Evolutionary conservation across 2,888 invertebrate genomes (phyloP).

Genomic region (Cephus rjabovi): DNA sequence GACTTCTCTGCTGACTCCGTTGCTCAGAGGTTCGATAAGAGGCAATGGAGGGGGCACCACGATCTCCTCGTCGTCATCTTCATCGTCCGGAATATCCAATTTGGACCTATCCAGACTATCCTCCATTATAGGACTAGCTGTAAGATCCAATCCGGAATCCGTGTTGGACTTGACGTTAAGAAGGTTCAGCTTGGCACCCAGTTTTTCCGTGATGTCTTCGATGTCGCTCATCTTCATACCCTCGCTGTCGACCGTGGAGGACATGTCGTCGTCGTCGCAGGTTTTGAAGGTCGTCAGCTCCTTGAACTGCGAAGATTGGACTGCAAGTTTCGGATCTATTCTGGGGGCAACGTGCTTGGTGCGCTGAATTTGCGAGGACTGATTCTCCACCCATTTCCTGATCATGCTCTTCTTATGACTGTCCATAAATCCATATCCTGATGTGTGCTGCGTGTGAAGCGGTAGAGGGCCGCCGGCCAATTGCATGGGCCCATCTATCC

Average conservation of each 20-base stretch:
- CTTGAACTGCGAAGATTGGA: constrained; percentile 70
- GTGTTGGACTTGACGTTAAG: constrained; percentile 60
- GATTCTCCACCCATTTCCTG: constrained; percentile 92
- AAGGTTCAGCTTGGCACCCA: constrained; percentile 59
- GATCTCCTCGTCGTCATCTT: constrained; percentile 84
- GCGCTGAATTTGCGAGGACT: constrained; percentile 84
- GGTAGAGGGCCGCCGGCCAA: constrained; percentile 67
- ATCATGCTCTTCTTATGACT: constrained; percentile 94
- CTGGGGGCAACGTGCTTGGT: constrained; percentile 72
- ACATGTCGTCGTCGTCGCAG: constrained; percentile 69
- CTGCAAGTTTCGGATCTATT: constrained; percentile 61
- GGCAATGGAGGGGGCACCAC: constrained; percentile 85
- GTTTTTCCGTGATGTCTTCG: constrained; percentile 61
- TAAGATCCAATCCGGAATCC: constrained; percentile 60
- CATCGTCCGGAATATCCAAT: constrained; percentile 67
- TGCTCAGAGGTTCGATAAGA: constrained; percentile 80
- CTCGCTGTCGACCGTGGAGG: constrained; percentile 57
- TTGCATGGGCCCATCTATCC: constrained; percentile 96
- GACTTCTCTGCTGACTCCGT: constrained; percentile 77
- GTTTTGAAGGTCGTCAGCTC: constrained; percentile 75
- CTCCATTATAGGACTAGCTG: constrained; percentile 58
- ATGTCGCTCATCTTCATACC: constrained; percentile 58
- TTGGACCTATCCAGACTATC: constrained; percentile 51
- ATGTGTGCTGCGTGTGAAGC: constrained; percentile 68
- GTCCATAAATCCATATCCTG: constrained; percentile 91